Conservation (phyloP, 2,797 vertebrate genomes). For the Sebastiscus albofasciatus region DNA sequence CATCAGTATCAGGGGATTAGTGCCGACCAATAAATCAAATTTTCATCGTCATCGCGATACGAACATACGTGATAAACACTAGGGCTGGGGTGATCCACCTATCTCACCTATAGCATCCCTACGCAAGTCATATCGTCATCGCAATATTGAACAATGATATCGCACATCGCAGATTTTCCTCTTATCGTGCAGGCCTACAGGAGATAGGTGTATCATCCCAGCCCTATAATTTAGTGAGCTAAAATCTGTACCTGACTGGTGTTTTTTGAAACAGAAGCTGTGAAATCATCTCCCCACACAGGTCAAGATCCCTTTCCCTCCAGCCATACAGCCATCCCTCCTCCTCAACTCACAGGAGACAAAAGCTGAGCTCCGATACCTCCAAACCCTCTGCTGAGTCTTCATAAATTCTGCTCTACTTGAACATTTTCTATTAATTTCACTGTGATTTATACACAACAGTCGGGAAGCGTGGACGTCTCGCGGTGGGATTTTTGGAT, state of each 20-base stretch:
- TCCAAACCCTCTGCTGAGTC: neutral
- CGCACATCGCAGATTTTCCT: too few relatives aligned
- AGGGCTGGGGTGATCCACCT: too few relatives aligned
- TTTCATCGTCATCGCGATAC: too few relatives aligned
- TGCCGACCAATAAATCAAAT: too few relatives aligned
- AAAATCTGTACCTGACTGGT: neutral
- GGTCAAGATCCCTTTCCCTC: neutral
- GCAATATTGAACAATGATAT: too few relatives aligned
- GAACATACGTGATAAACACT: too few relatives aligned
- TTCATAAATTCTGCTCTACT: slow-evolving; percentile 2
- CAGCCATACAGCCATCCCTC: neutral
- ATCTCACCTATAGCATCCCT: too few relatives aligned
- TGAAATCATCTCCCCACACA: slow-evolving; percentile 25
- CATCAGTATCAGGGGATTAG: too few relatives aligned
- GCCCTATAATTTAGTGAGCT: neutral
- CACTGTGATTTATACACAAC: neutral
- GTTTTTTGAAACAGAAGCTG: slow-evolving; percentile 6
- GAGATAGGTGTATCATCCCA: neutral
- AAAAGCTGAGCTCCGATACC: neutral
- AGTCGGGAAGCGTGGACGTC: neutral
- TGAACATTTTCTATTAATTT: neutral
- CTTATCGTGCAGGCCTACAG: too few relatives aligned
- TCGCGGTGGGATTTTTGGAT: neutral
- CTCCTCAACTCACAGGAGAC: neutral
- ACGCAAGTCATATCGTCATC: too few relatives aligned